Percentiles rank a stretch among this genome's conserved stretches.
These are phyloP conservation scores for Drosophila pectinifera DNA, from an alignment of 1,140 invertebrate species.

Conservation along the genomic window DNA sequence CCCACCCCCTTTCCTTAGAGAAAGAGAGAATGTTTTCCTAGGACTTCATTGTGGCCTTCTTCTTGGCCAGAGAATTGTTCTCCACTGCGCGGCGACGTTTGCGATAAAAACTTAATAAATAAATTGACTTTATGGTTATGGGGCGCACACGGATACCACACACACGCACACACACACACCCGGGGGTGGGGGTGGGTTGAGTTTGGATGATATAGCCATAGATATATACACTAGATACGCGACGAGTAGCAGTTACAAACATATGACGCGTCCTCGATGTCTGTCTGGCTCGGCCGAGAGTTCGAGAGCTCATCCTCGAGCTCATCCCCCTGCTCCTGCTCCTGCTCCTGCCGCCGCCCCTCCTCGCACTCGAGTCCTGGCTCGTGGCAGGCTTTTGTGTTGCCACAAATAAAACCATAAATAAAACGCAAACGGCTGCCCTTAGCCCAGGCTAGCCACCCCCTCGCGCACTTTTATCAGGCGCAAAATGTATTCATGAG, in stretches of 20 bases:
- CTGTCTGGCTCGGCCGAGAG: no score
- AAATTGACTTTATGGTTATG: conserved; percentile 79
- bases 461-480: conserved; percentile 60
- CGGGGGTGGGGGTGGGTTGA: neutral
- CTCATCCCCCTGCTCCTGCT: conserved; percentile 10
- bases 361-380: conserved; percentile 3
- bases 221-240: conserved; percentile 15
- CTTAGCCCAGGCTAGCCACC: conserved; percentile 13
- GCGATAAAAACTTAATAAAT: conserved; percentile 82
- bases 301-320: conserved; percentile 14
- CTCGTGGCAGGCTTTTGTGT: conserved; percentile 69
- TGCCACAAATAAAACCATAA: conserved; percentile 84
- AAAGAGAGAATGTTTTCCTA: neutral
- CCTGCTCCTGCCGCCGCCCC: conserved; percentile 3
- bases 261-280: conserved; percentile 40
- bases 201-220: conserved; percentile 30
- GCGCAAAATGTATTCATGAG: conserved; percentile 84
- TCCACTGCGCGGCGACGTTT: conserved; percentile 64
- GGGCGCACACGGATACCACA: conserved; percentile 50
- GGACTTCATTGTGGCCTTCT: conserved; percentile 3
- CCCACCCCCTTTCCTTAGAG: neutral
- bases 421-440: conserved; percentile 80
- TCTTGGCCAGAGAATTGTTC: conserved; percentile 18
- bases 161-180: no score
- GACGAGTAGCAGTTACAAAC: conserved; percentile 20